Evolutionary conservation across 2,113 vertebrate genomes (phyloP), one percentile per base, ranked within the genome.

Genomic region (Gobiocypris rarus): DNA sequence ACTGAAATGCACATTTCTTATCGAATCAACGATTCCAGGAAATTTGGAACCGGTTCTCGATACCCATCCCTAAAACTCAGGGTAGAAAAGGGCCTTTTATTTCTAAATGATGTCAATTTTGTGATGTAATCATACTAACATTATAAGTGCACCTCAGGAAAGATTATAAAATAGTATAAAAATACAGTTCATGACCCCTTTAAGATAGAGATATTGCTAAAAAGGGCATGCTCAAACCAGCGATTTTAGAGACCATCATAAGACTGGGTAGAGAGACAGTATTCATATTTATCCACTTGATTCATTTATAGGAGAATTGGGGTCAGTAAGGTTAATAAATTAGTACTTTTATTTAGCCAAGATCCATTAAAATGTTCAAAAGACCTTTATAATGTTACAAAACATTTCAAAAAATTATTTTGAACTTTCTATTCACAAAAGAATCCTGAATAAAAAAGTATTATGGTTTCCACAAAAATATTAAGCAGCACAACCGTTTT

Each of bases 141-240:
- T 11, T 45, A 45, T 45, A 45, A 13, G 45, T 48, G 11, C 45
- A 48, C 45, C 11, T 48, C 45, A 48, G 45, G 45, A 48, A 48
- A 48, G 10, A 7, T 54, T 54, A 54, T 19, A 54, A 54, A 54
- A 19, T 15, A 1, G 15, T 50, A 1, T 0, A 0, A 5, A 22
- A 19, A 54, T 9, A 7, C 52, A 54, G 52, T 54, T 54, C 52
- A 54, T 54, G 17, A 54, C 52, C 52, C 52, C 52, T 54, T 54
- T 54, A 54, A 54, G 52, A 54, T 70, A 70, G 70, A 81, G 31
- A 70, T 71, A 81, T 83, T 31, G 70, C 45, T 50, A 67, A 77
- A 52, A 69, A 92, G 63, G 90, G 91, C 95, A 96, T 96, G 95
- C 95, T 96, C 87, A 94, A 92, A 91, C 90, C 92, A 89, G 90